These are phyloP conservation scores for Thumatha senex DNA, from an alignment of 2,888 invertebrate species.

Conservation along the genomic window DNA sequence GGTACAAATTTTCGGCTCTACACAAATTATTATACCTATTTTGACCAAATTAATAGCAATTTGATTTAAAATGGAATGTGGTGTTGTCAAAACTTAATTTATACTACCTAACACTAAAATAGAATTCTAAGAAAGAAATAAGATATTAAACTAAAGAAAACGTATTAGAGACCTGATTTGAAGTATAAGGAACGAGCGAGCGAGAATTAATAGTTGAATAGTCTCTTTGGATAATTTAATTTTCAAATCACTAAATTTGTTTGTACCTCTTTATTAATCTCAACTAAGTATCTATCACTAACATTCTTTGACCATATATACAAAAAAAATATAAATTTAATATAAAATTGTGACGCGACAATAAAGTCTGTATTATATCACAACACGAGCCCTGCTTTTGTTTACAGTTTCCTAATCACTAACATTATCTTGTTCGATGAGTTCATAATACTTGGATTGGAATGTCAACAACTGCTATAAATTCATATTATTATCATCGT, in stretches of 20 bases:
- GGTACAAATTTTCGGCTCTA: no score
- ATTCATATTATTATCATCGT: conserved; percentile 70
- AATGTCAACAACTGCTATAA: conserved; percentile 65
- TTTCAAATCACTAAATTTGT: conserved; percentile 24
- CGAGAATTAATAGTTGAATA: conserved; percentile 22
- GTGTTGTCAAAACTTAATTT: conserved; percentile 1
- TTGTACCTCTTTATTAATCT: conserved; percentile 35
- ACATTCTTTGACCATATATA: conserved; percentile 13
- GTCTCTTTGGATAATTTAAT: conserved; percentile 43
- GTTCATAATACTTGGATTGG: conserved; percentile 57
- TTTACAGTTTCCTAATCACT: conserved; percentile 43
- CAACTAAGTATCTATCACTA: conserved; percentile 20
- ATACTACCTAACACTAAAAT: not conserved
- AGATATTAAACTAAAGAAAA: not conserved
- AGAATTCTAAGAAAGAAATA: conserved; percentile 6
- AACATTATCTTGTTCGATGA: conserved; percentile 47
- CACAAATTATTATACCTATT: no score
- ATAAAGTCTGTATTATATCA: conserved; percentile 57
- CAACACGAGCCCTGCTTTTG: conserved; percentile 59
- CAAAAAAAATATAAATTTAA: conserved; percentile 13
- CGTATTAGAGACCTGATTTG: not conserved
- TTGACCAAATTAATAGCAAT: no score
- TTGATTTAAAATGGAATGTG: conserved; percentile 24
- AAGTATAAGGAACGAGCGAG: conserved; percentile 1
- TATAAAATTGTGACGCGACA: conserved; percentile 53